phyloP scores from a whole-genome alignment of 2,888 invertebrate species.

The Cheilosia grossa region DNA sequence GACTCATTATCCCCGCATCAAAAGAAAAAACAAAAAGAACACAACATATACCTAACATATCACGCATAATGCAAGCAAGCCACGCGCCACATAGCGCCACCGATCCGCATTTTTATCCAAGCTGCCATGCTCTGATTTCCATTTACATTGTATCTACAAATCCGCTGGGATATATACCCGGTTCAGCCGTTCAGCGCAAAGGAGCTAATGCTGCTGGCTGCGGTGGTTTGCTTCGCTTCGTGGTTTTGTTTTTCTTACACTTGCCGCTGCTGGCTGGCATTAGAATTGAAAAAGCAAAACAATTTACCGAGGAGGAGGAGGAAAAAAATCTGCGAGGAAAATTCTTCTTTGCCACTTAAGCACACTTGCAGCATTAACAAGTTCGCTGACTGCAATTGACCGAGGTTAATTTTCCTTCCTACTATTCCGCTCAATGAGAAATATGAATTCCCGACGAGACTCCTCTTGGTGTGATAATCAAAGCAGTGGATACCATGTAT shows the following conservation, averaged over 20 bases:
- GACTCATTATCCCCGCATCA: constrained; percentile 68
- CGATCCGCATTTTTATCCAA: constrained; percentile 21
- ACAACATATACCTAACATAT: constrained; percentile 45
- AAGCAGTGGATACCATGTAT: constrained; percentile 11
- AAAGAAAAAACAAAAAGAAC: constrained; percentile 14
- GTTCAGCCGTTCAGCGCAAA: constrained; percentile 27
- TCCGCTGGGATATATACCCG: constrained; percentile 59
- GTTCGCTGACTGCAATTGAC: constrained; percentile 74
- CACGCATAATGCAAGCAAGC: constrained; percentile 68
- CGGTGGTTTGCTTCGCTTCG: background rate
- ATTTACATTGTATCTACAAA: constrained; percentile 65
- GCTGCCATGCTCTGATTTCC: constrained; percentile 44
- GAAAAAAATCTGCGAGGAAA: background rate
- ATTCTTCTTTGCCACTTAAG: constrained; percentile 39
- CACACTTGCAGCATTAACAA: constrained; percentile 71
- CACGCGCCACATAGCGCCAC: constrained; percentile 72
- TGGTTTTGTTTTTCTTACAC: constrained; percentile 15
- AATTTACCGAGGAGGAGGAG: background rate
- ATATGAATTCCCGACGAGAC: constrained; percentile 13
- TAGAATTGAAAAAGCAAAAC: constrained; percentile 44
- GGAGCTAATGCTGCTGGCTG: constrained; percentile 35
- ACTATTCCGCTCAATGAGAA: constrained; percentile 8
- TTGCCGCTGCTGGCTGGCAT: constrained; percentile 25
- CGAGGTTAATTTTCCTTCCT: constrained; percentile 57
- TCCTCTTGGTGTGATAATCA: constrained; percentile 22